These are phyloP conservation scores for Bradypodion pumilum DNA, from an alignment of 2,797 vertebrate species.

Conservation along the genomic window DNA sequence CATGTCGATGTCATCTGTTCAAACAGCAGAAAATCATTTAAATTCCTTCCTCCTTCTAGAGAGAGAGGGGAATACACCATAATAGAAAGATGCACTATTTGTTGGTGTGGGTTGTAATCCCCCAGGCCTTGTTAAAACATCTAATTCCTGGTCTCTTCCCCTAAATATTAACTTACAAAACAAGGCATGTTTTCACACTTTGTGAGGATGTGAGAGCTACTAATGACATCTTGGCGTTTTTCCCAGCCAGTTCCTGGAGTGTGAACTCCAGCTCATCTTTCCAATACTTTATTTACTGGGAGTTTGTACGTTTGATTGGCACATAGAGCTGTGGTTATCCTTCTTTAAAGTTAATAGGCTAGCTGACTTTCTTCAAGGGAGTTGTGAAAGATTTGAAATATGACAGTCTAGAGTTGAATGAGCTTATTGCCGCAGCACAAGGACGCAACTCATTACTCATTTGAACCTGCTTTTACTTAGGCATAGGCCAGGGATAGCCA, in stretches of 20 bases:
- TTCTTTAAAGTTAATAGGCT: slow-evolving; percentile 54
- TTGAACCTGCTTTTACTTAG: too few species aligned
- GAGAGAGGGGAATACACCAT: slow-evolving; percentile 42
- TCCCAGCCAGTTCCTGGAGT: slow-evolving; percentile 67
- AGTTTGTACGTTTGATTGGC: slow-evolving; percentile 54
- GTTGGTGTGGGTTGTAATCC: slow-evolving; percentile 66
- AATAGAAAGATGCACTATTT: slow-evolving; percentile 62
- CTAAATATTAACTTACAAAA: slow-evolving; percentile 53
- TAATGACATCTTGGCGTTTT: slow-evolving; percentile 73
- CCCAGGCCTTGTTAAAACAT: slow-evolving; percentile 57
- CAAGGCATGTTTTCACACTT: slow-evolving; percentile 60
- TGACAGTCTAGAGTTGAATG: slow-evolving; percentile 54
- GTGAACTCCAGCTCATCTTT: slow-evolving; percentile 61
- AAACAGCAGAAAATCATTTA: slow-evolving; percentile 23
- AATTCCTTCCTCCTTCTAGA: slow-evolving; percentile 55
- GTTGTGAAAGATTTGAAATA: slow-evolving; percentile 45
- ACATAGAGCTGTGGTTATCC: slow-evolving; percentile 48
- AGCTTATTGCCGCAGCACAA: background rate
- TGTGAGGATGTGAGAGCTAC: slow-evolving; percentile 58
- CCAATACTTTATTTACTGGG: slow-evolving; percentile 36
- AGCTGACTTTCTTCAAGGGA: slow-evolving; percentile 39
- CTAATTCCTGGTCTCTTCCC: slow-evolving; percentile 65
- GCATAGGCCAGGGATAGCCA: too few species aligned
- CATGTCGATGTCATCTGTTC: slow-evolving; percentile 16
- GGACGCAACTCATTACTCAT: background rate